Evolutionary conservation across 64 coral and sea anemone genomes (phyloP), one percentile per base, ranked within the genome.

Genomic region (Stichodactyla helianthus): DNA sequence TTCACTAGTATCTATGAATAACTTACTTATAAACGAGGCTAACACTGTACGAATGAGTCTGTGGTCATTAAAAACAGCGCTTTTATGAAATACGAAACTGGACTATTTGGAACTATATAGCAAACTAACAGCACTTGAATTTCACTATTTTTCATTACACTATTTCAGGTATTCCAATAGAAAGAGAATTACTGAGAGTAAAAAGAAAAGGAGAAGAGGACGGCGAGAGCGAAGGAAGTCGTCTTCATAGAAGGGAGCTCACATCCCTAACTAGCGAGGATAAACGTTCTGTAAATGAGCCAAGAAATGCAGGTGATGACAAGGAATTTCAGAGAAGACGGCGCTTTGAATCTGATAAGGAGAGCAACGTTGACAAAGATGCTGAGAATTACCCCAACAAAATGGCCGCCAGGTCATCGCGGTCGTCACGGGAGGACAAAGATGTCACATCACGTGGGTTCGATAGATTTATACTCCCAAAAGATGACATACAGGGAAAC

Each of bases 321-420:
- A 67, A 17, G 16, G 84, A 91, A 60, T 50, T 91, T 13, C n/a
- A 62, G 1, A 77, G 79, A 62, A 87, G 81, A 87, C 67, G 78
- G 82, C 84, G 90, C 19, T 91, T 91, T 50, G 57, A 86, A 9
- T 63, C 89, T 13, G 54, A 50, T 27, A 5, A 65, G 62, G 53
- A 90, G 0, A 84, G 20, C 19, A 77, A 52, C 0, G 55, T 52
- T 28, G 54, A 55, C 12, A n/a, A 91, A 27, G 51, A 77, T 10
- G 16, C n/a, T 11, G 89, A 86, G 20, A 55, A 20, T 81, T 91
- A 68, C 50, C 60, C 77, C 53, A 91, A 76, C 20, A 91, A 91
- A 35, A 91, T 91, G 89, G 89, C 85, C n/a, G 89, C 89, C 7
- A 93, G 94, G 54, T 95, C 94, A 9, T 95, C 94, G 9, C 79